Conservation (phyloP, 2,888 invertebrate species). For the Cremastinae sp. region DNA sequence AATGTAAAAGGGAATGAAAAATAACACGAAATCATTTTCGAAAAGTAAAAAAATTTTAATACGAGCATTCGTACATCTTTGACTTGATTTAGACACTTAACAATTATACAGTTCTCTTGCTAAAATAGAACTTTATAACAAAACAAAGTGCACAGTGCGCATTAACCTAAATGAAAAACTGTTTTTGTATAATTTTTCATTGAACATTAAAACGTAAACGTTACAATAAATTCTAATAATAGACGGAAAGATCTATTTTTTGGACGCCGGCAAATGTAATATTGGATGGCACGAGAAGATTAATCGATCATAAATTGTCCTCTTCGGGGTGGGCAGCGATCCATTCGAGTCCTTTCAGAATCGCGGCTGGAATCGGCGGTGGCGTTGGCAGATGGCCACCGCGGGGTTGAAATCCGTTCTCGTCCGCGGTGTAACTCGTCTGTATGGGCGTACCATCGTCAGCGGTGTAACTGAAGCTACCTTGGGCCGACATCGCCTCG, state of each 20-base stretch:
- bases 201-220: too few relatives aligned
- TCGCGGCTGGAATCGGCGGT: conserved; percentile 73
- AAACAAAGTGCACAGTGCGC: too few relatives aligned
- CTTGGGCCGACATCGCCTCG: conserved; percentile 66
- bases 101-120: too few relatives aligned
- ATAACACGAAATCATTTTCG: background rate
- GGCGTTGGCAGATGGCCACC: conserved; percentile 74
- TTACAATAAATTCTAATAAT: too few relatives aligned
- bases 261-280: too few relatives aligned
- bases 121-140: too few relatives aligned
- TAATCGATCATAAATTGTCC: conserved; percentile 60
- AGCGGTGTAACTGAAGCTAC: conserved; percentile 72
- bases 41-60: conserved; percentile 2
- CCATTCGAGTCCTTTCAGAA: conserved; percentile 74
- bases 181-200: too few relatives aligned
- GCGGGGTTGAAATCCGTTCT: conserved; percentile 74
- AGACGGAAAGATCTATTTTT: too few relatives aligned
- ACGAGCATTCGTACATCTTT: too few relatives aligned
- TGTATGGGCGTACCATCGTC: conserved; percentile 73
- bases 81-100: too few relatives aligned
- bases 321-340: conserved; percentile 67
- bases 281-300: conserved; percentile 8
- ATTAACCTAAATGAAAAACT: background rate
- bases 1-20: conserved; percentile 6
- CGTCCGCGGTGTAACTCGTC: conserved; percentile 73